phyloP scores from a whole-genome alignment of 2,113 vertebrate genomes.

The Lycocorax pyrrhopterus region DNA sequence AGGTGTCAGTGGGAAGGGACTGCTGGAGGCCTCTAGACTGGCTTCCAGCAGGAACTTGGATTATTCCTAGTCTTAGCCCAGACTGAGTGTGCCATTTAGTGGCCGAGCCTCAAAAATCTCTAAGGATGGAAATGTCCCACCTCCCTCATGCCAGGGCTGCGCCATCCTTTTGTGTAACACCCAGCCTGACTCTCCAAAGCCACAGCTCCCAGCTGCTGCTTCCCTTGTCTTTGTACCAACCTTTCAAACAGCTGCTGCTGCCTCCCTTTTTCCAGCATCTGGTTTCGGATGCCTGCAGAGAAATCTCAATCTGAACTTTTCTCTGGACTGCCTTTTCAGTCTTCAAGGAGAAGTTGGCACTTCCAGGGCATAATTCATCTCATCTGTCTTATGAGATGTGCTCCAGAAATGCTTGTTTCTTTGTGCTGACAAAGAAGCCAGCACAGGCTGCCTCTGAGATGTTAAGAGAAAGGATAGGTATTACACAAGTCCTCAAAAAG shows the following conservation, averaged over 20 bases:
- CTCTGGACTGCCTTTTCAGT: neutral
- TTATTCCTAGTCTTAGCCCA: neutral
- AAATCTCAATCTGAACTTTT: neutral
- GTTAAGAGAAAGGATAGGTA: neutral
- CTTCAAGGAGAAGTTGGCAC: neutral
- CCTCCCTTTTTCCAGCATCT: neutral
- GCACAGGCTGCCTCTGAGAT: neutral
- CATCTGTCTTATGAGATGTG: neutral
- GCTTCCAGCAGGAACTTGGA: neutral
- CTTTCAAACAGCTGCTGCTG: neutral
- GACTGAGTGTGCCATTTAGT: neutral
- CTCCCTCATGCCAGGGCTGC: neutral
- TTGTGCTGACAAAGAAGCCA: neutral
- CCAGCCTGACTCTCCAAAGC: neutral
- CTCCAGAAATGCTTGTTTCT: conserved; percentile 8
- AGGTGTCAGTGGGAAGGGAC: neutral
- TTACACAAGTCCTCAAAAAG: neutral
- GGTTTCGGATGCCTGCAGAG: neutral
- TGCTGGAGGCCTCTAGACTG: neutral
- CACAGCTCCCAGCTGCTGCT: neutral
- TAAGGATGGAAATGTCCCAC: neutral
- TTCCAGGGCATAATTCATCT: neutral
- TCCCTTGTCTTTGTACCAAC: neutral
- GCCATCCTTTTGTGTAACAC: neutral
- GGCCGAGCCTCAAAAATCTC: neutral